Evolutionary conservation across 2,113 vertebrate genomes (phyloP).

Genomic region (Calidris pugnax): DNA sequence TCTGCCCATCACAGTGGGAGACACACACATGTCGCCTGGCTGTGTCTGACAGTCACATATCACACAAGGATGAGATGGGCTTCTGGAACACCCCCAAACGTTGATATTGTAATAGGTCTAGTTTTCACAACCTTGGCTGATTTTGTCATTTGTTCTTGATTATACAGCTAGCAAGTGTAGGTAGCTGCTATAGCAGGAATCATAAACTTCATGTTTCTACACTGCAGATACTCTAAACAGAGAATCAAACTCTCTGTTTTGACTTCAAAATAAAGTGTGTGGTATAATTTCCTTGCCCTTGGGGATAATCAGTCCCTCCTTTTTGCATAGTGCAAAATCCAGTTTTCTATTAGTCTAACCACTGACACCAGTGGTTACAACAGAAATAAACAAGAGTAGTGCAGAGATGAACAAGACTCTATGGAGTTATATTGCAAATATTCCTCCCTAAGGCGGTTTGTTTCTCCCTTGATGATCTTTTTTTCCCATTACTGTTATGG

Average conservation of each 20-base stretch:
- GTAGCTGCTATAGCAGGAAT: not conserved
- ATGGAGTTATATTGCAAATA: not conserved
- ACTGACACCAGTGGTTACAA: not conserved
- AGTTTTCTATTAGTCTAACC: constrained; percentile 20
- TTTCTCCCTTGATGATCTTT: not conserved
- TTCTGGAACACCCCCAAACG: not conserved
- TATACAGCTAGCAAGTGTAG: not conserved
- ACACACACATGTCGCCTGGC: not conserved
- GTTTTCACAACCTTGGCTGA: not conserved
- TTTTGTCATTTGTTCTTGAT: constrained; percentile 1
- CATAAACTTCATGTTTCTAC: not conserved
- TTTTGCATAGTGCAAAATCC: not conserved
- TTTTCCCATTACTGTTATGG: not conserved
- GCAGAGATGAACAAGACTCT: not conserved
- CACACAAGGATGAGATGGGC: not conserved
- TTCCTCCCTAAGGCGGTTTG: not conserved
- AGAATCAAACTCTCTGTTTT: not conserved
- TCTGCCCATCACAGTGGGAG: not conserved
- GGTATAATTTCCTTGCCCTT: not conserved
- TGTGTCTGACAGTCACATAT: not conserved
- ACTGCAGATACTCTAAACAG: not conserved
- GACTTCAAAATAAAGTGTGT: not conserved
- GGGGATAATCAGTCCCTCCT: not conserved
- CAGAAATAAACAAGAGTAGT: not conserved
- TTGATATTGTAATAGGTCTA: not conserved